Percentiles rank a stretch among this genome's conserved stretches.
Evolutionary conservation across 2,113 vertebrate genomes (phyloP).

Genomic region (Cebidichthys violaceus): DNA sequence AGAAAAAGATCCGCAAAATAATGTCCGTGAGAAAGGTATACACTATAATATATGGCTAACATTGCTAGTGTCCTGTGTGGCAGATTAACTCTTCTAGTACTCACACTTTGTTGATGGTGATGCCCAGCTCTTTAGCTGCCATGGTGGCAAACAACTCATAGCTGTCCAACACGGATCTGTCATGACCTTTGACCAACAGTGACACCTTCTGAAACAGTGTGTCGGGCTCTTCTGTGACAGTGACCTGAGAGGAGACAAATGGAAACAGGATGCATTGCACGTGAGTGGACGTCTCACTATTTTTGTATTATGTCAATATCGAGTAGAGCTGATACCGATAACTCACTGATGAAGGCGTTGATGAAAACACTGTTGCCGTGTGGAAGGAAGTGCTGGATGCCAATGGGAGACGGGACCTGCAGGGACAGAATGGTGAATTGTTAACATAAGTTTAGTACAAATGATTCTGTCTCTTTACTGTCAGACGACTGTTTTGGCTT

Average conservation of each 20-base stretch:
- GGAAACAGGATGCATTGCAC: neutral
- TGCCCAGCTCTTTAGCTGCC: slow-evolving; percentile 92
- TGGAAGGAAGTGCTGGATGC: slow-evolving; percentile 63
- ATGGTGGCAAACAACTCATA: slow-evolving; percentile 93
- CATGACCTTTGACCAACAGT: slow-evolving; percentile 93
- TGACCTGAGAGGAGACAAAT: slow-evolving; percentile 82
- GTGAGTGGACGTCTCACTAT: neutral
- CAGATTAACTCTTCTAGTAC: slow-evolving; percentile 59
- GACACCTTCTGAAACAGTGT: slow-evolving; percentile 89
- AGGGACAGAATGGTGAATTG: neutral
- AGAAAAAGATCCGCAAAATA: neutral
- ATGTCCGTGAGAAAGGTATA: neutral
- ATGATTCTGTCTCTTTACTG: neutral
- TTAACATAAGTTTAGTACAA: neutral
- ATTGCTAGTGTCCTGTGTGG: neutral
- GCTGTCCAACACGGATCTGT: slow-evolving; percentile 93
- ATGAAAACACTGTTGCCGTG: slow-evolving; percentile 49
- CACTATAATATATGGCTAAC: neutral
- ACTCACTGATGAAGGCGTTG: slow-evolving; percentile 65
- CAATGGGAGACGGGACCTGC: slow-evolving; percentile 50
- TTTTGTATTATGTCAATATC: neutral
- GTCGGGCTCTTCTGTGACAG: slow-evolving; percentile 90
- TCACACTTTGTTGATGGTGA: slow-evolving; percentile 91
- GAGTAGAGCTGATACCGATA: neutral
- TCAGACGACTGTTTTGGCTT: neutral